phyloP scores from a whole-genome alignment of 2,113 vertebrate genomes.

The Osmerus eperlanus region DNA sequence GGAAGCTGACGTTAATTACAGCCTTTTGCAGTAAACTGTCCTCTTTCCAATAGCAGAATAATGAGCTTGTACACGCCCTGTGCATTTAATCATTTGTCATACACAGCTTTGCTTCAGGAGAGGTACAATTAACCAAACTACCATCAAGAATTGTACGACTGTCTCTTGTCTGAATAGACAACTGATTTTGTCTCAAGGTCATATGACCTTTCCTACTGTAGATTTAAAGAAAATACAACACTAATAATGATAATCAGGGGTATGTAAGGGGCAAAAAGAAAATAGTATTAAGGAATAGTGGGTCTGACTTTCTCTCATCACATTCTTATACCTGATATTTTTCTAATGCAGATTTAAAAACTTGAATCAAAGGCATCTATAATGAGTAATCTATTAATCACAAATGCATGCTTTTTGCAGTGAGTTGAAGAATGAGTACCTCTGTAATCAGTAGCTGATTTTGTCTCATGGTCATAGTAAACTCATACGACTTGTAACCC shows the following conservation, averaged over 20 bases:
- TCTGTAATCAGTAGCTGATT: not conserved
- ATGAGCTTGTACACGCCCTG: constrained; percentile 41
- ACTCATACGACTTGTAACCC: not conserved
- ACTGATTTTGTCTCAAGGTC: not conserved
- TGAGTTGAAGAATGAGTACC: not conserved
- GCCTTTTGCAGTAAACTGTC: constrained; percentile 60
- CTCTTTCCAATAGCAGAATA: constrained; percentile 55
- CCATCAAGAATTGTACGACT: constrained; percentile 43
- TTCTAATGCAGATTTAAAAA: too few species aligned
- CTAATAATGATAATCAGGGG: constrained; percentile 11
- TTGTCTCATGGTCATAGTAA: not conserved
- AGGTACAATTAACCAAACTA: constrained; percentile 60
- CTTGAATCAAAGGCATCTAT: too few species aligned
- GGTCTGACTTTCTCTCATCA: not conserved
- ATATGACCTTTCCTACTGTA: constrained; percentile 22
- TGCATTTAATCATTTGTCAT: constrained; percentile 56
- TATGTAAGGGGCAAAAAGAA: constrained; percentile 15
- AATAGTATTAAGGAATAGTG: constrained; percentile 18
- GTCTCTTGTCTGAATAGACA: constrained; percentile 49
- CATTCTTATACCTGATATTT: not conserved
- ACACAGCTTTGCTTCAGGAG: constrained; percentile 34
- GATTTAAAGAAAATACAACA: constrained; percentile 38
- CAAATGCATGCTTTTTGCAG: not conserved
- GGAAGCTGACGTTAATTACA: constrained; percentile 67
- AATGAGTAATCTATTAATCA: not conserved